Evolutionary conservation across 2,797 vertebrate genomes (phyloP), one percentile per base, ranked within the genome.

Genomic region (Orientallactaga sibirica): DNA sequence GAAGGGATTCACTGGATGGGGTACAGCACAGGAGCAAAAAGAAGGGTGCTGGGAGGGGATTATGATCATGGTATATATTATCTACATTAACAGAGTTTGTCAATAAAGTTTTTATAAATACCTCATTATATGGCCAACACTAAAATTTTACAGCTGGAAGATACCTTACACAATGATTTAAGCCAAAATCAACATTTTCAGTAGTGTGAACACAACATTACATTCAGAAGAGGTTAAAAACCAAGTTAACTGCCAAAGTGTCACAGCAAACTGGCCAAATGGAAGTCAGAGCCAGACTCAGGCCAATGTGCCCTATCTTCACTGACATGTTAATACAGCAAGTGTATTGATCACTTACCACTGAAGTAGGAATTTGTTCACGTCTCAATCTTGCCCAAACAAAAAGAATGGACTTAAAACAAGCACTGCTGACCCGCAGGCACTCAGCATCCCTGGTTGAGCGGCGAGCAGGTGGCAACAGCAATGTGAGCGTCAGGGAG

Each of bases 381-480:
- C 41, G 58, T 77, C 90, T 92, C 92, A 93, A 29, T 81, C 90
- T 33, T 78, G 79, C 20, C 67, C 41, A 91, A 91, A 33, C 29
- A 88, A 92, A 92, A 43, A 90, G 78, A 80, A 55, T 80, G 71
- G 29, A 92, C 81, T 86, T 27, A 78, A 92, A 37, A 90, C 24
- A 37, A 37, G 33, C 33, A 37, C 33, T 37, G 33, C 33, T 27
- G 12, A 6, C 41, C 11, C 0, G 16, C 20, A 0, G 7, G 2
- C 74, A 83, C 48, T 33, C 41, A 0, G n/a, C 18, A 24, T 81
- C 55, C 19, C 29, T 0, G 29, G 1, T 14, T 9, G 0, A 0
- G 48, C 48, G 48, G 48, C 48, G 7, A 48, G 48, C 0, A 0
- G 0, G n/a, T 3, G 18, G 12, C 1, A 0, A 48, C 11, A 0